Evolutionary conservation across 2,797 vertebrate species (phyloP), one percentile per base, ranked within the genome.

Genomic region (Helostoma temminkii): DNA sequence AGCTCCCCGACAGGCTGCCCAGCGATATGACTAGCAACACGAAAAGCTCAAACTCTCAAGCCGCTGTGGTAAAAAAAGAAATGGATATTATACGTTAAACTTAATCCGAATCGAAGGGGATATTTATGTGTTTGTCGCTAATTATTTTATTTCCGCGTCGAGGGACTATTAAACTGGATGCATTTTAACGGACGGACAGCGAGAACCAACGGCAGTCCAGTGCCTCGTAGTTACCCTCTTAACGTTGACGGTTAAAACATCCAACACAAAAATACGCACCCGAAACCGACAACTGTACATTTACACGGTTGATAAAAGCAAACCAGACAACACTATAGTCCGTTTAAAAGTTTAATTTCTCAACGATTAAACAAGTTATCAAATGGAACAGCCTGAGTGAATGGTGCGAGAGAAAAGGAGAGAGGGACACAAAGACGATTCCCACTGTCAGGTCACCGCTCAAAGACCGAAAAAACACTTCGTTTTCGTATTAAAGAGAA

Each of bases 361-460:
- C 26, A 7, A 48, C 62, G 55, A 69, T 71, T 57, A 68, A 66
- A 84, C 70, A 67, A 86, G 85, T 87, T 76, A 65, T 79, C 65
- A 53, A 75, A 83, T 25, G 71, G 22, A 74, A 71, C 67, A 58
- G 60, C 58, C 9, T 9, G 82, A 85, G 88, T 75, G 71, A 84
- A 66, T 71, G 78, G 80, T 74, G 68, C 24, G 69, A 66, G 74
- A 50, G 54, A 64, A 84, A 69, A 66, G 53, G 19, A 65, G 71
- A 71, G 66, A 82, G 74, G 89, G 88, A 93, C 93, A 94, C 94
- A 95, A 94, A 94, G 93, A 93, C 91, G 91, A 81, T 85, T 86
- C 86, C 87, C 82, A 86, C 87, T 90, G 90, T 90, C 92, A 91
- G 92, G 91, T 94, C 90, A 87, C 69, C 85, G 56, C 89, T 87